Evolutionary conservation across 2,888 invertebrate genomes (phyloP).

Genomic region (Electrophaes corylata): DNA sequence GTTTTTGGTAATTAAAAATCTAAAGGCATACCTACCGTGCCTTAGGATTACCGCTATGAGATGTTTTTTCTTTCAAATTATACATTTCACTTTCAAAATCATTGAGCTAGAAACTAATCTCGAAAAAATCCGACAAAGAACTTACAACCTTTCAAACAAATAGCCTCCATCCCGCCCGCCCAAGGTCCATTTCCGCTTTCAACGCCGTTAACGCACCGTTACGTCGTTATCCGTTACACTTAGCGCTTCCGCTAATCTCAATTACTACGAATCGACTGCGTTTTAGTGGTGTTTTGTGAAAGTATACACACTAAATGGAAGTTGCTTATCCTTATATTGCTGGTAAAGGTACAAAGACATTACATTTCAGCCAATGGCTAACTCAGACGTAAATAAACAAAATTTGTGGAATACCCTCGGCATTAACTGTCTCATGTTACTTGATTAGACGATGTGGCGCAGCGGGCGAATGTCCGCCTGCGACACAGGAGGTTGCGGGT

Average conservation of each 20-base stretch:
- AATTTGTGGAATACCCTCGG: too few relatives aligned
- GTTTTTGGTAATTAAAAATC: too few relatives aligned
- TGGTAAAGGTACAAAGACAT: background rate
- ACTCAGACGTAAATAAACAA: too few relatives aligned
- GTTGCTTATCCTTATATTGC: background rate
- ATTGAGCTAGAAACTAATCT: conserved; percentile 15
- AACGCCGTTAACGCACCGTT: conserved; percentile 42
- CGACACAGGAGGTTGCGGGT: too few relatives aligned
- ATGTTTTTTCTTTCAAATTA: too few relatives aligned
- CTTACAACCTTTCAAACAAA: conserved; percentile 33
- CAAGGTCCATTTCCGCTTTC: conserved; percentile 37
- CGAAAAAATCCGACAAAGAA: conserved; percentile 23
- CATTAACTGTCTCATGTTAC: too few relatives aligned
- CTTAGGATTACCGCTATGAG: too few relatives aligned
- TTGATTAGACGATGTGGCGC: too few relatives aligned
- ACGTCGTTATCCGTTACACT: conserved; percentile 42
- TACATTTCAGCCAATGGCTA: background rate
- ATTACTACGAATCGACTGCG: conserved; percentile 34
- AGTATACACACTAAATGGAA: conserved; percentile 24
- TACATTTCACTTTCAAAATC: background rate
- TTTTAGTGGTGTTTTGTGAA: conserved; percentile 28
- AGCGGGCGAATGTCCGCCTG: too few relatives aligned
- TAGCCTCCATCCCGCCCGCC: conserved; percentile 28
- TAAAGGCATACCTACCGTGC: too few relatives aligned
- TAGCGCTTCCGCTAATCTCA: conserved; percentile 42